These are phyloP conservation scores for Pipra filicauda DNA, from an alignment of 2,113 vertebrate genomes.

Conservation along the genomic window DNA sequence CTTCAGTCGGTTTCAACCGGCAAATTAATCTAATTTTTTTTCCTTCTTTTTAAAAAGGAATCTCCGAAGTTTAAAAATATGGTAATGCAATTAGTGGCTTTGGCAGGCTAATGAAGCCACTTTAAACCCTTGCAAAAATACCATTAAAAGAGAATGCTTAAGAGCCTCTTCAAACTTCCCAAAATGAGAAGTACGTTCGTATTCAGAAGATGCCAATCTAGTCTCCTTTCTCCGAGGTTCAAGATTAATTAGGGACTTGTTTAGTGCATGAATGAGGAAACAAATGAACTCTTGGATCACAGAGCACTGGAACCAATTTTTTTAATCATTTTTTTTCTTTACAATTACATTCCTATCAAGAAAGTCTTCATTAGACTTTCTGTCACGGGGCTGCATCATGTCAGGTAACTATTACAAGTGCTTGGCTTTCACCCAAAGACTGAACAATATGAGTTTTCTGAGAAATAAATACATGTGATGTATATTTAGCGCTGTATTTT, in stretches of 20 bases:
- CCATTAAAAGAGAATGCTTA: slow-evolving; percentile 66
- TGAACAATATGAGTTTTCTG: slow-evolving; percentile 45
- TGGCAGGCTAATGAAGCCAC: slow-evolving; percentile 71
- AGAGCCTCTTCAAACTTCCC: slow-evolving; percentile 79
- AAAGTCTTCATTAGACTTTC: slow-evolving; percentile 71
- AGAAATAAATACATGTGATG: neutral
- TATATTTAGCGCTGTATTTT: neutral
- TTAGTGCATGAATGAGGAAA: slow-evolving; percentile 75
- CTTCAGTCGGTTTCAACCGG: neutral
- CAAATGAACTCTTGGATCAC: slow-evolving; percentile 72
- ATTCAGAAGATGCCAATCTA: slow-evolving; percentile 71
- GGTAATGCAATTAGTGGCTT: slow-evolving; percentile 78
- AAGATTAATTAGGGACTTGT: slow-evolving; percentile 79
- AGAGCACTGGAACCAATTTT: slow-evolving; percentile 72
- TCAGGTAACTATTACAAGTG: slow-evolving; percentile 43
- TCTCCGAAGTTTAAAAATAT: slow-evolving; percentile 76
- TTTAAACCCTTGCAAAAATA: slow-evolving; percentile 68
- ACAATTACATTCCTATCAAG: slow-evolving; percentile 73
- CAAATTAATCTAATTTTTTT: neutral
- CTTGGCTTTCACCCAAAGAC: slow-evolving; percentile 32
- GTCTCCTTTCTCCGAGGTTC: slow-evolving; percentile 73
- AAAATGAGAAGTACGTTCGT: slow-evolving; percentile 69
- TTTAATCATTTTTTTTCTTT: slow-evolving; percentile 69
- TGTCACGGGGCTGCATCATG: slow-evolving; percentile 51
- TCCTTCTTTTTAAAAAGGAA: neutral